Evolutionary conservation across 2,888 invertebrate genomes (phyloP), one percentile per base, ranked within the genome.

Genomic region (Lasioglossum morio): DNA sequence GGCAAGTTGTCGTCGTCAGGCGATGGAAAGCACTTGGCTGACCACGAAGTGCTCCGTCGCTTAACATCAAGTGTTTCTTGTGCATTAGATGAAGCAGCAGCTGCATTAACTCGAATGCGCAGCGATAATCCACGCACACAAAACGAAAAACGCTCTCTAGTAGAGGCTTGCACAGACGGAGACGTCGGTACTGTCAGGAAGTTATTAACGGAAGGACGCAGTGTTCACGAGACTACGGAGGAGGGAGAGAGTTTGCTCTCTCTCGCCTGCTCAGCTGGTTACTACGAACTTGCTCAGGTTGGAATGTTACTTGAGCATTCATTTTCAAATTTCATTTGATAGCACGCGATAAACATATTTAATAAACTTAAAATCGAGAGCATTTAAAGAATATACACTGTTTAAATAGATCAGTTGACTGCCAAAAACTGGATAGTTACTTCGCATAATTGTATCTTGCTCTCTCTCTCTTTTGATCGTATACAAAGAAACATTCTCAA

Each of bases 201-300:
- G 95, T 96, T 99, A 88, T 96, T 99, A 86, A 98, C 98, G 76
- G 99, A 99, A 95, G 99, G 99, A 77, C 97, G 98, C 84, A 98
- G 98, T 93, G 98, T 99, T 86, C 98, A 99, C 96, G 99, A 99
- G 96, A 98, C 99, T 89, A 99, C 98, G 85, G 99, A 99, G 95
- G 99, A 99, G 95, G 99, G 99, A 90, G 99, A 99, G 96, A 99
- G 99, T 94, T 96, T 99, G 88, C 96, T 99, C 88, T 99, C 99
- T 80, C 97, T 99, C 93, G 99, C 99, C 86, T 99, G 99, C 96
- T 99, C 99, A 87, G 99, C 99, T 87, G 99, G 99, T 76, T 99
- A 99, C 96, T 99, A 98, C 96, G 99, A 99, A 96, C 97, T 99
- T 91, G 99, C 99, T 92, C 99, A 99, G 97, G 99, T 98, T 95